Evolutionary conservation across 2,113 vertebrate genomes (phyloP).

Genomic region (Peromyscus maniculatus): DNA sequence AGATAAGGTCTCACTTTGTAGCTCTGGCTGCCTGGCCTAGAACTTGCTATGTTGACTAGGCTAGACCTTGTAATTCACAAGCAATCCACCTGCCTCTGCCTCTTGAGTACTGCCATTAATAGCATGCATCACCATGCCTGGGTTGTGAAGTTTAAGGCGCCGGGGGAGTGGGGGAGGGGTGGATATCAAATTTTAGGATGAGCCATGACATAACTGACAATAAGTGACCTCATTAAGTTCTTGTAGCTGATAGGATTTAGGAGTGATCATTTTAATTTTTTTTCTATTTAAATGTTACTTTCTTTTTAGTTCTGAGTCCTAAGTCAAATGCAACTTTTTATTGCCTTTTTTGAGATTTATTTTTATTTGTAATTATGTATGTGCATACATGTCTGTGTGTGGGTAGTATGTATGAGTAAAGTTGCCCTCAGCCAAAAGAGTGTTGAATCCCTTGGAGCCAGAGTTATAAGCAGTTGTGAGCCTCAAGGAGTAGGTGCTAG

Average conservation of each 20-base stretch:
- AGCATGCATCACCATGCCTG: not conserved
- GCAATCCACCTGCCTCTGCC: not conserved
- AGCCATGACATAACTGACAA: fast-evolving
- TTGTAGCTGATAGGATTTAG: not conserved
- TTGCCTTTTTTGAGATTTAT: not conserved
- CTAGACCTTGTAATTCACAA: not conserved
- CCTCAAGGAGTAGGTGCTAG: not conserved
- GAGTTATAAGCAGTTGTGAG: not conserved
- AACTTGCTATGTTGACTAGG: not conserved
- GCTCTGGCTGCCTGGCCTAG: not conserved
- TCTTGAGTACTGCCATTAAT: not conserved
- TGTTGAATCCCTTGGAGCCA: not conserved
- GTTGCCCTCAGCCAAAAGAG: not conserved
- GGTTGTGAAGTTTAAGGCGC: not conserved
- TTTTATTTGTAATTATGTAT: not conserved
- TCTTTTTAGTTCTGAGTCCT: constrained; percentile 9
- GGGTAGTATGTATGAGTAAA: not conserved
- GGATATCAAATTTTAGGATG: not conserved
- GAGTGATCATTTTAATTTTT: not conserved
- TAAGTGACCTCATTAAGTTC: not conserved
- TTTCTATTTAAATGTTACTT: not conserved
- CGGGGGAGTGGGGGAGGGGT: not conserved
- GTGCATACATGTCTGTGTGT: not conserved
- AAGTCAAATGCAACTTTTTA: not conserved
- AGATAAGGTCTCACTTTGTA: not conserved